Evolutionary conservation across 2,888 invertebrate species (phyloP).

Genomic region (Beris morrisii): DNA sequence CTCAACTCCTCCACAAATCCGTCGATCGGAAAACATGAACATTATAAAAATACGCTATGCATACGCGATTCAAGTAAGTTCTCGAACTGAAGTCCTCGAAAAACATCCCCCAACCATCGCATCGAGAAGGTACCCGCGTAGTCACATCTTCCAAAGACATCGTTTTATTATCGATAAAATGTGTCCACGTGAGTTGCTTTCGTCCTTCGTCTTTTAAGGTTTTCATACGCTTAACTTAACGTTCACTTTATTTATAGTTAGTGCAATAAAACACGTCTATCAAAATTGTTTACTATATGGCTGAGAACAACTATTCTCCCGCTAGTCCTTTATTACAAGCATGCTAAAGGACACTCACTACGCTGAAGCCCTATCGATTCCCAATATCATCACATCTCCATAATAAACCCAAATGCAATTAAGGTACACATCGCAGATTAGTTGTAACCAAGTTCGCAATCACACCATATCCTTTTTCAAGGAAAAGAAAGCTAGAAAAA

Average conservation of each 20-base stretch:
- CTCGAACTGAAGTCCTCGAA: too few species aligned
- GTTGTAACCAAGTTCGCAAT: too few species aligned
- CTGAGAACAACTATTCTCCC: not conserved
- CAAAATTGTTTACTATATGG: constrained; percentile 24
- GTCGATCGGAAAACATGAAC: constrained; percentile 16
- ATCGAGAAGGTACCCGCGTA: not conserved
- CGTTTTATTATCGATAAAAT: not conserved
- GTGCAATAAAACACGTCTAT: constrained; percentile 31
- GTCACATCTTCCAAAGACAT: not conserved
- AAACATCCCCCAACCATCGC: too few species aligned
- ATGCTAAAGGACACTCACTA: not conserved
- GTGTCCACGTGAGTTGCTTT: constrained; percentile 26
- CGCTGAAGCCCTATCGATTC: constrained; percentile 16
- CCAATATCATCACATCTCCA: constrained; percentile 13
- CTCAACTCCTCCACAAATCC: constrained; percentile 12
- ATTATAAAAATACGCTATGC: constrained; percentile 4
- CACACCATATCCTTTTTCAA: too few species aligned
- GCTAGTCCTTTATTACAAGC: not conserved
- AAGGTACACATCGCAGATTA: constrained; percentile 6
- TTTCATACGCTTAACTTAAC: not conserved
- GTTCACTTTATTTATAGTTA: constrained; percentile 8
- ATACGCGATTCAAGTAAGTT: too few species aligned
- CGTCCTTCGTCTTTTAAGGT: not conserved
- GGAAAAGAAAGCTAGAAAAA: too few species aligned
- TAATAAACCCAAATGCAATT: constrained; percentile 8